Base-by-base conservation (phyloP, 2,113 vertebrate genomes). In the Hylia prasina region DNA sequence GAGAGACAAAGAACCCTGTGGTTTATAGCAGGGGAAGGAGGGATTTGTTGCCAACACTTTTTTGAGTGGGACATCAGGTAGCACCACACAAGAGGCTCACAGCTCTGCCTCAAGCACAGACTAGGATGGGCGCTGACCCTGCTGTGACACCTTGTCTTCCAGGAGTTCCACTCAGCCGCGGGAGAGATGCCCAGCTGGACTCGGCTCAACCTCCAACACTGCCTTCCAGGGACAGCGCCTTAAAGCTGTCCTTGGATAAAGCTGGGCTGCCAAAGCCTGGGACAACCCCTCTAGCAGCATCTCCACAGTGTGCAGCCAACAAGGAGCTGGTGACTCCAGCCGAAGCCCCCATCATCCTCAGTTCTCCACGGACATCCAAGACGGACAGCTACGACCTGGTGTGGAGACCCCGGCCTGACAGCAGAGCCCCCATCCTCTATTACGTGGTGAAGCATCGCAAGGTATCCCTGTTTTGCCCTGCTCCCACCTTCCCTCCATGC, bases 391-490 rank as follows among this genome's bases (percentile, higher is more conserved):
- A 99, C 0, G 99, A 99, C 37, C 98, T 99, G 51, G 98, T 99
- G 91, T 99, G 99, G 99, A 98, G 98, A 89, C 99, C 99, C 3
- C 97, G 99, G n/a, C 98, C 98, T 1, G 98, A 99, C 37, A 97
- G 98, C 18, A 84, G 91, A 91, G 89, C 97, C 4, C 98, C 99
- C 5, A 97, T 99, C 66, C 98, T 99, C 94, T 99, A 99, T 96
- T 99, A 99, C 0, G 95, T 99, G 89, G 97, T 99, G 95, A 99
- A 99, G 91, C 99, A 99, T 95, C 98, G 99, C 97, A 99, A 99
- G 99, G 99, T 99, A 98, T 54, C 13, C 1, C 28, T 20, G 56
- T 68, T 89, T 25, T 27, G 15, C 9, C 1, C 28, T 28, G 40
- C 21, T 40, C 54, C 10, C 28, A 3, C 33, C 45, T 71, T 78